These are phyloP conservation scores for Artemia sinica DNA, from an alignment of 2,888 invertebrate species.

Conservation along the genomic window DNA sequence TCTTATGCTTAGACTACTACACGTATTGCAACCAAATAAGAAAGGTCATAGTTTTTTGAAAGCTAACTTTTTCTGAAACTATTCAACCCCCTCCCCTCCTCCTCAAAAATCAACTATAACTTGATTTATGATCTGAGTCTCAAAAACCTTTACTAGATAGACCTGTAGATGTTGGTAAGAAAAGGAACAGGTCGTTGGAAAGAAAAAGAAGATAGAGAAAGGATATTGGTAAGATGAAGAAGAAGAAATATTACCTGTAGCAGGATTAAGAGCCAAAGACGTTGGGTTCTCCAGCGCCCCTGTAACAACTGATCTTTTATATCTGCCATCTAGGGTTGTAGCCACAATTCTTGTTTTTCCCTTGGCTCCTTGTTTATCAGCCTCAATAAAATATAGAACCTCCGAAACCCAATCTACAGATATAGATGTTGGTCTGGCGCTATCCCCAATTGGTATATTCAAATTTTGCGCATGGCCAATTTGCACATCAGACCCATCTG, in stretches of 20 bases:
- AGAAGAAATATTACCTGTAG: conserved; percentile 32
- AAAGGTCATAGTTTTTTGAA: too few relatives aligned
- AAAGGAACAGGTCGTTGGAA: too few relatives aligned
- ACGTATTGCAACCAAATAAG: too few relatives aligned
- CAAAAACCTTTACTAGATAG: too few relatives aligned
- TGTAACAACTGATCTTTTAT: conserved; percentile 57
- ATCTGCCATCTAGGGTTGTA: conserved; percentile 71
- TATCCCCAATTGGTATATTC: conserved; percentile 35
- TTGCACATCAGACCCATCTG: conserved; percentile 58
- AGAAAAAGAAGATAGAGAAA: too few relatives aligned
- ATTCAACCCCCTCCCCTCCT: too few relatives aligned
- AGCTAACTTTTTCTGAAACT: too few relatives aligned
- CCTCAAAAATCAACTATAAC: too few relatives aligned
- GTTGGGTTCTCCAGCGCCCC: conserved; percentile 66
- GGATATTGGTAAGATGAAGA: too few relatives aligned
- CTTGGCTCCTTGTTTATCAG: conserved; percentile 39
- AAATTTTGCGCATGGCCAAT: conserved; percentile 71
- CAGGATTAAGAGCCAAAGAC: conserved; percentile 70
- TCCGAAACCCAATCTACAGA: conserved; percentile 86
- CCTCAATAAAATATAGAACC: conserved; percentile 86
- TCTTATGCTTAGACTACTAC: too few relatives aligned
- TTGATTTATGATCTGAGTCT: too few relatives aligned
- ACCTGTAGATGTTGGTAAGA: too few relatives aligned
- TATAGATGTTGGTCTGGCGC: conserved; percentile 66
- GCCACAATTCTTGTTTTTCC: conserved; percentile 56